These are phyloP conservation scores for Trogon melanurus DNA, from an alignment of 2,113 vertebrate species.

Conservation along the genomic window DNA sequence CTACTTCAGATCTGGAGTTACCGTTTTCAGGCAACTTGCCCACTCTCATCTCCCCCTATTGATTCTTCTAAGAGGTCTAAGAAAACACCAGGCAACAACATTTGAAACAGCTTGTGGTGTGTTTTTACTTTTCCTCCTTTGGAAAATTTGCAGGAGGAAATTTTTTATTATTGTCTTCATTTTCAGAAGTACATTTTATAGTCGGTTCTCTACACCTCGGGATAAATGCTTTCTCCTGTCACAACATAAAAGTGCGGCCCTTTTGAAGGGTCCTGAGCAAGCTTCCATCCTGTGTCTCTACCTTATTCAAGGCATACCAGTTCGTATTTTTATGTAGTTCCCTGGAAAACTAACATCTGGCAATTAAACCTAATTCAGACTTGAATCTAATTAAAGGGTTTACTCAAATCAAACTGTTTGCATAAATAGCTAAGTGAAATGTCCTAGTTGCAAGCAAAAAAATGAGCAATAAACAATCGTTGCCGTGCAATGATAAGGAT, in stretches of 20 bases:
- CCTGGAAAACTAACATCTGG: not conserved
- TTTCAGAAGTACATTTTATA: not conserved
- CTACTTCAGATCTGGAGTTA: not conserved
- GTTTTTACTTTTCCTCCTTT: not conserved
- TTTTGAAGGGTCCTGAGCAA: not conserved
- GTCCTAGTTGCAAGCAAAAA: not conserved
- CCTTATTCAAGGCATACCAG: not conserved
- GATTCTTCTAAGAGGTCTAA: not conserved
- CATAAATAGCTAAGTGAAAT: not conserved
- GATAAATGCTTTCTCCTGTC: not conserved
- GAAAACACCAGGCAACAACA: not conserved
- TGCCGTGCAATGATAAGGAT: not conserved
- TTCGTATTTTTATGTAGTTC: not conserved
- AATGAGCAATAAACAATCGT: not conserved
- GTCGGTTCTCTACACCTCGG: not conserved
- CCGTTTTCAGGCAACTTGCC: not conserved
- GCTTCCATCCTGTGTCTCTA: not conserved
- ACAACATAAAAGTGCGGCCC: not conserved
- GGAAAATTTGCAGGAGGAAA: not conserved
- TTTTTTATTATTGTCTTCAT: not conserved
- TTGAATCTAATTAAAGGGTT: not conserved
- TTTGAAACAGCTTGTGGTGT: not conserved
- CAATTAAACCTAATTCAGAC: not conserved
- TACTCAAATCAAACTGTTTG: not conserved
- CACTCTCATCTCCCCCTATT: not conserved